phyloP scores from a whole-genome alignment of 2,888 invertebrate species.

The Callosobruchus maculatus region DNA sequence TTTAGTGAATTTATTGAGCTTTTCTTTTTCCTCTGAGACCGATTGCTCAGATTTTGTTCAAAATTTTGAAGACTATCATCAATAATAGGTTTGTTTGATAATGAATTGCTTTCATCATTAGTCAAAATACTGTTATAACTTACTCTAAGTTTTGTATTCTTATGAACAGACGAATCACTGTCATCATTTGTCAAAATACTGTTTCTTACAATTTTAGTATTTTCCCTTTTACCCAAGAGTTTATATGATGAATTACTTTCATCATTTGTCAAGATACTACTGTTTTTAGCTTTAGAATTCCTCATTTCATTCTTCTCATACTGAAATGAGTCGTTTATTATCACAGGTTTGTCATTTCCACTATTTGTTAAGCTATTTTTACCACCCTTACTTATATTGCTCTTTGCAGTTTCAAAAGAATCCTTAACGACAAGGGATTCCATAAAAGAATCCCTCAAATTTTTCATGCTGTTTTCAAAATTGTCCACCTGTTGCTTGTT shows the following conservation, averaged over 20 bases:
- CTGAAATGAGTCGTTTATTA: slow-evolving; percentile 1
- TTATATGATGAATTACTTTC: background rate
- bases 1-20: background rate
- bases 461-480: background rate
- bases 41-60: too few species aligned
- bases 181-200: background rate
- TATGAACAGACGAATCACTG: background rate
- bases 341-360: background rate
- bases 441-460: background rate
- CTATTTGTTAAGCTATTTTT: background rate
- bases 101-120: background rate
- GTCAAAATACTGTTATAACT: background rate
- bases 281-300: background rate
- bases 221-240: background rate
- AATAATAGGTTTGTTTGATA: background rate
- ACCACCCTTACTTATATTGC: background rate
- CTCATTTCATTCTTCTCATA: background rate
- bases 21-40: background rate
- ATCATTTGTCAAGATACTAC: background rate
- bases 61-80: background rate
- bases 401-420: background rate
- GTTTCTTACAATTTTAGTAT: background rate
- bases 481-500: slow-evolving; percentile 6
- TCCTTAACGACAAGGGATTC: background rate
- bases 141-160: background rate